Base-by-base conservation (phyloP, 2,888 invertebrate genomes). In the Rambutsinella grinnellia region DNA sequence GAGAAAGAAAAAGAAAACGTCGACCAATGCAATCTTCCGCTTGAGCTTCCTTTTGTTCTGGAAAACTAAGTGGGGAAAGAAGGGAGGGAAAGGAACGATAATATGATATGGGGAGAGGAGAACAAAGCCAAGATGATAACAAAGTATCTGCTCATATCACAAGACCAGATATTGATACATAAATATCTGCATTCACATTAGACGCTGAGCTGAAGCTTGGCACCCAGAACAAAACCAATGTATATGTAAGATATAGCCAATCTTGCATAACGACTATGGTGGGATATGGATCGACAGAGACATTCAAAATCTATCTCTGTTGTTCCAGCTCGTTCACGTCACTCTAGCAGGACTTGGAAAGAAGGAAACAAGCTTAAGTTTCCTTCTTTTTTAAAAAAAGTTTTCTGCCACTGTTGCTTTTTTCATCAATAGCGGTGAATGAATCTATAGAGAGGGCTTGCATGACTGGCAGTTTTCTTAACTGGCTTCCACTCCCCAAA, bases 261-360 rank as follows among this genome's bases (percentile, higher is more conserved):
- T 60, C 60, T 44, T 8, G 46, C 60, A 60, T 60, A 60, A 60
- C 60, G 60, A 60, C 60, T 44, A 58, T 28, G 60, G 17, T 21
- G 60, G 21, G 23, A 44, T 19, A 46, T 10, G 60, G 46, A 60
- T 60, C 60, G 60, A 60, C 60, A 60, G 36, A 60, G 60, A 60
- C 60, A 60, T 60, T 60, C 60, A 60, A 60, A n/a, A 60, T 60
- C 60, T 60, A 60, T 60, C 60, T 60, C 60, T 60, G 60, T 60
- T 60, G 60, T 60, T 60, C 44, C 60, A 60, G 23, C 46, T 36
- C 60, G 44, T 60, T 19, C 28, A 60, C 23, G 60, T 60, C 60
- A 44, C 46, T 60, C 46, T n/a, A n/a, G n/a, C n/a, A n/a, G n/a
- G n/a, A n/a, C 21, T 10, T 17, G 21, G 51, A 17, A 3, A 51